Percentiles rank a stretch among this genome's conserved stretches.
Conservation (phyloP, 2,113 vertebrate genomes). For the Hemicordylus capensis region DNA sequence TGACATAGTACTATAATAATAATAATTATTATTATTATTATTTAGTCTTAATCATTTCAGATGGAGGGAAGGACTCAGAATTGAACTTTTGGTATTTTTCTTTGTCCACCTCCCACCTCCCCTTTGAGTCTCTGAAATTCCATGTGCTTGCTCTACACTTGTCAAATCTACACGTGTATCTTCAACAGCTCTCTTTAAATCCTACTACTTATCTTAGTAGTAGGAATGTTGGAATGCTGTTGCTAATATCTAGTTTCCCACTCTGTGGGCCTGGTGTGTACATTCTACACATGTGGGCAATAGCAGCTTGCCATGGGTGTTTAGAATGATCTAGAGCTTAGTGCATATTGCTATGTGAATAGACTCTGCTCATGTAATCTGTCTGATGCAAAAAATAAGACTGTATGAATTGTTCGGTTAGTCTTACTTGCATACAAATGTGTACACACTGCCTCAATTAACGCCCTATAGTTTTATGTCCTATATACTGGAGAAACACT, state of each 20-base stretch:
- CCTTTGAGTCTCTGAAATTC: constrained; percentile 2
- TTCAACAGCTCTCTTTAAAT: not conserved
- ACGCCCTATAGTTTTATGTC: not conserved
- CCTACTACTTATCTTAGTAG: not conserved
- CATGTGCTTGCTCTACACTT: not conserved
- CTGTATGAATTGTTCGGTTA: too few species aligned
- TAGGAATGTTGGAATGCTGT: not conserved
- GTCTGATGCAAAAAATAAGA: too few species aligned
- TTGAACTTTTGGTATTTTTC: constrained; percentile 7
- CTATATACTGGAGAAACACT: not conserved
- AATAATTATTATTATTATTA: not conserved
- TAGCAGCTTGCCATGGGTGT: too few species aligned
- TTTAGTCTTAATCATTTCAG: too few species aligned
- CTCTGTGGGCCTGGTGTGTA: not conserved
- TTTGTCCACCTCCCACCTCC: not conserved
- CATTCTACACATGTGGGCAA: not conserved
- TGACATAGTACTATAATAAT: not conserved
- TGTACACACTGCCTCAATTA: not conserved
- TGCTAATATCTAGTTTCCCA: not conserved
- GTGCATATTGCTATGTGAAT: too few species aligned
- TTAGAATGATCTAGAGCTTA: not conserved
- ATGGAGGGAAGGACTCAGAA: not conserved
- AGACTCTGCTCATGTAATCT: too few species aligned
- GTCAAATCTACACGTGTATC: not conserved
- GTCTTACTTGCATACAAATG: too few species aligned